Evolutionary conservation across 2,888 invertebrate species (phyloP), one percentile per base, ranked within the genome.

Genomic region (Galerucella nymphaeae): DNA sequence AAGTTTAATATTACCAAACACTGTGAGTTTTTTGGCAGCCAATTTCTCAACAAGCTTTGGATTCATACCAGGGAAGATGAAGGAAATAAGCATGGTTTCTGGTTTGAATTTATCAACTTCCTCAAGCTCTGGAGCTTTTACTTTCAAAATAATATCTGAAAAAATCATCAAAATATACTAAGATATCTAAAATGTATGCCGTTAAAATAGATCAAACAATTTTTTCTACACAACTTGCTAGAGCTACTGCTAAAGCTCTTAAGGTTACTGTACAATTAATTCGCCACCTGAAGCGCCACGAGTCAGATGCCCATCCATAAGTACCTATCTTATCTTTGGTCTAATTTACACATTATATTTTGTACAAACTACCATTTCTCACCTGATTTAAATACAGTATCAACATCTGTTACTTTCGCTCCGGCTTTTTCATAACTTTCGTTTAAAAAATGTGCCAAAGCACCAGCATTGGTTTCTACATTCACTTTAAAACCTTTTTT

Each of bases 1-100:
- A n/a, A n/a, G 20, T 41, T 30, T 58, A 45, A 59, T 76, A 88
- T 89, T 88, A 93, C 93, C 96, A 87, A 96, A 95, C 48, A 93
- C 93, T 82, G 93, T 95, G 76, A 95, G 88, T 80, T 93, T 90
- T 83, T 89, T 91, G 71, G 89, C 87, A 2, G 92, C 90, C 77
- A 96, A 86, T 80, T 90, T 86, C 74, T 94, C 91, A 23, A 96
- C 88, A 38, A 96, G 86, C 5, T 90, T 88, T 85, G 92, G 90
- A 86, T 96, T 96, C 86, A 94, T 94, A 6, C 93, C 94, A 1
- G 96, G 96, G 85, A 95, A 94, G 66, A 96, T 85, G 84, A 96
- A 94, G 72, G 95, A 95, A 84, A 95, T 91, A 23, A 96, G 88
- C 2, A 93, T 94, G 30, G 91, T 89, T 72, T 91, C 89, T 70